Percentiles rank a stretch among this genome's conserved stretches.
Conservation (phyloP, 2,888 invertebrate genomes). For the Rambutsinella grinnellia region DNA sequence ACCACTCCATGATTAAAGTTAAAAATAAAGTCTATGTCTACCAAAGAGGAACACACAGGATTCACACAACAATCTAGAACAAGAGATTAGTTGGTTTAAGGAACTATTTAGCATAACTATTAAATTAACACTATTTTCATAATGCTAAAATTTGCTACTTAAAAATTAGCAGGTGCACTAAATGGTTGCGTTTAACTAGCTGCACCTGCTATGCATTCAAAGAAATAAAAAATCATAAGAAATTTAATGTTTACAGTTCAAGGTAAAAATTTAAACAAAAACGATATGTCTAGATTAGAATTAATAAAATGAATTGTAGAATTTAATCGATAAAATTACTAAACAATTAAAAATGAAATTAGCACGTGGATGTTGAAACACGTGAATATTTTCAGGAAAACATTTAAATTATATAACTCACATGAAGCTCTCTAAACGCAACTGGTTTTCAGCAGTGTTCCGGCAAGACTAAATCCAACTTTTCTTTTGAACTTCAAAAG, state of each 20-base stretch:
- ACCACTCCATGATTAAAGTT: slow-evolving; percentile 58
- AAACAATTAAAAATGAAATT: neutral
- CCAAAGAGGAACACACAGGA: neutral
- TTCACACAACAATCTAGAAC: neutral
- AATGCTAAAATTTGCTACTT: too few relatives aligned
- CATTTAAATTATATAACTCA: slow-evolving; percentile 2
- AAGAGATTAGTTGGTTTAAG: neutral
- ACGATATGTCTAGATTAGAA: too few relatives aligned
- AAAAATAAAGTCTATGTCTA: neutral
- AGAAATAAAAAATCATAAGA: too few relatives aligned
- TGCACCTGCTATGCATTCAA: too few relatives aligned
- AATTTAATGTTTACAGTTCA: too few relatives aligned
- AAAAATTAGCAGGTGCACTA: too few relatives aligned
- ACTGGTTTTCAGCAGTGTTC: slow-evolving; percentile 18
- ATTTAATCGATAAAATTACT: neutral
- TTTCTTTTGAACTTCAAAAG: too few relatives aligned
- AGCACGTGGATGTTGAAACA: neutral
- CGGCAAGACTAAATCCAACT: slow-evolving; percentile 30
- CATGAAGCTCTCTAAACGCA: neutral
- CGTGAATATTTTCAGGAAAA: neutral
- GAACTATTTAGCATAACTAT: neutral
- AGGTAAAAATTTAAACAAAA: too few relatives aligned
- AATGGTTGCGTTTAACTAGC: too few relatives aligned
- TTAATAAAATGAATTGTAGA: too few relatives aligned
- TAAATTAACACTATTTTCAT: too few relatives aligned